phyloP scores from a whole-genome alignment of 53 echinoderm and acorn worm genomes.

The Paelopatides confundens region DNA sequence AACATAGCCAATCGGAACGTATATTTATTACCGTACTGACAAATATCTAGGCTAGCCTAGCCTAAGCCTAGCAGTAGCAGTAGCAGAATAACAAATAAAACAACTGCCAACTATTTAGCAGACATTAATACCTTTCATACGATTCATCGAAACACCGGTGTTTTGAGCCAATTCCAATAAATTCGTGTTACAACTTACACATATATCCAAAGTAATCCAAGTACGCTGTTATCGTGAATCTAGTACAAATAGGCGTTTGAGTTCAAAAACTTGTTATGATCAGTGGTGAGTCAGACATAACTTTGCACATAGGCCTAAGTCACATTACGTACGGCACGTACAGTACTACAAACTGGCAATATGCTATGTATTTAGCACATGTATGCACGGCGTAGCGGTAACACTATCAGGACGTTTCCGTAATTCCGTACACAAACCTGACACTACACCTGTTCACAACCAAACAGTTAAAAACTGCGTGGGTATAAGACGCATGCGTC shows the following conservation, averaged over 20 bases:
- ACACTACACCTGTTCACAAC: not conserved
- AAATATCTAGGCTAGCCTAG: too few species aligned
- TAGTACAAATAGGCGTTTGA: conserved; percentile 3
- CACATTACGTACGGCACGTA: not conserved
- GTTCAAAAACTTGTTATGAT: not conserved
- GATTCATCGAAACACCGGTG: not conserved
- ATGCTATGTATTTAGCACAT: not conserved
- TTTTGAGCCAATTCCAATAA: not conserved
- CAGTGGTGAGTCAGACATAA: conserved; percentile 2
- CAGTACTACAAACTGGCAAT: not conserved
- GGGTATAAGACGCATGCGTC: too few species aligned
- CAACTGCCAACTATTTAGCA: not conserved
- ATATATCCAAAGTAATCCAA: not conserved
- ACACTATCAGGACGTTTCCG: not conserved
- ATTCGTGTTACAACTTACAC: not conserved
- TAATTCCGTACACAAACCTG: too few species aligned
- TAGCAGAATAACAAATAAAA: too few species aligned
- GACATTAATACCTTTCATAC: not conserved
- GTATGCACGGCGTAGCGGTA: not conserved
- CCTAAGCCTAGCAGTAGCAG: too few species aligned
- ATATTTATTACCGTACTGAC: too few species aligned
- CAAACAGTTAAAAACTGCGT: too few species aligned
- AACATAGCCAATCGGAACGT: too few species aligned
- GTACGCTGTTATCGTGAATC: not conserved
- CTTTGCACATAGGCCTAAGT: not conserved